A percentile compares a stretch with the other conserved stretches of the same genome.
phyloP scores from a whole-genome alignment of 2,888 invertebrate genomes.

The Orchestes rusci region DNA sequence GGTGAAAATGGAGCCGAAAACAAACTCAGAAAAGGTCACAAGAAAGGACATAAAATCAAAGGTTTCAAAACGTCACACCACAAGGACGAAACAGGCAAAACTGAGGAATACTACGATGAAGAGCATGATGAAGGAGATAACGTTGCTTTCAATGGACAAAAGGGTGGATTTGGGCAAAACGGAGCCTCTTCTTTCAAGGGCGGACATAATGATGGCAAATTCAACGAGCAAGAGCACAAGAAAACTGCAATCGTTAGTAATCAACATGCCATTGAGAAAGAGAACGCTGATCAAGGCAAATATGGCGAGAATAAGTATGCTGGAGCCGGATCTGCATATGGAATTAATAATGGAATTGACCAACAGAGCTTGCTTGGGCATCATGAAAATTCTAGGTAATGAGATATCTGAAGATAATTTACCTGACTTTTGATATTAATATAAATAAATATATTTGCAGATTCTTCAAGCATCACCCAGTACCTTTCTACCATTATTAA shows the following conservation, averaged over 20 bases:
- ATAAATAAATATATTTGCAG: slow-evolving; percentile 5
- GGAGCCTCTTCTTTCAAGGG: slow-evolving; percentile 53
- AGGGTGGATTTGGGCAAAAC: slow-evolving; percentile 53
- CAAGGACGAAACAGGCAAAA: slow-evolving; percentile 59
- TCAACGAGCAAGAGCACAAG: slow-evolving; percentile 51
- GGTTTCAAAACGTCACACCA: slow-evolving; percentile 61
- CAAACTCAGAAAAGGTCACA: slow-evolving; percentile 53
- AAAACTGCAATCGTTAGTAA: slow-evolving; percentile 54
- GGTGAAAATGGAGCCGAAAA: slow-evolving; percentile 53
- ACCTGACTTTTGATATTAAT: too few relatives aligned
- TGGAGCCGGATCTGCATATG: slow-evolving; percentile 51
- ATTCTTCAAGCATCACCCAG: slow-evolving; percentile 51
- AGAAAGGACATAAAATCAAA: slow-evolving; percentile 58
- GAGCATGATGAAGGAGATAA: slow-evolving; percentile 58
- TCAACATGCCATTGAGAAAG: slow-evolving; percentile 50
- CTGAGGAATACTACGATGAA: slow-evolving; percentile 59
- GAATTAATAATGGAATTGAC: slow-evolving; percentile 54
- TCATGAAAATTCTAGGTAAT: slow-evolving; percentile 49
- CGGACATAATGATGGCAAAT: slow-evolving; percentile 52
- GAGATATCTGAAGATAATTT: neutral
- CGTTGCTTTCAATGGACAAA: slow-evolving; percentile 50
- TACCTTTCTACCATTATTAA: slow-evolving; percentile 44
- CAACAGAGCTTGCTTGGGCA: slow-evolving; percentile 56
- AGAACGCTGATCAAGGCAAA: slow-evolving; percentile 55
- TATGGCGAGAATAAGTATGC: slow-evolving; percentile 54